Conservation (phyloP, 2,113 vertebrate species). For the Sorex araneus region DNA sequence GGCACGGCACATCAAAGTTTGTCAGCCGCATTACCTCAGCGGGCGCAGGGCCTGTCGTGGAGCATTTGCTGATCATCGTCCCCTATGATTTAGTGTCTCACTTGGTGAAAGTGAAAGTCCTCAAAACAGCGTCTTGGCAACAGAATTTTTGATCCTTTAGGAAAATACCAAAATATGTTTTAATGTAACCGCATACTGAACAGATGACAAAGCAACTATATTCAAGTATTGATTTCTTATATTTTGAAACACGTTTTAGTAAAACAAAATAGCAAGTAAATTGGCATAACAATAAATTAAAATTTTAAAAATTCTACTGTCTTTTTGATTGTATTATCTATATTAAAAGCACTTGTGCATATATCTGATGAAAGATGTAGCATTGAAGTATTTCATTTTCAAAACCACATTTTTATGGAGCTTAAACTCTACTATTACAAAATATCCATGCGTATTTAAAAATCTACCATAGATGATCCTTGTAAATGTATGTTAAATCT, state of each 20-base stretch:
- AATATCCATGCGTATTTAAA: neutral
- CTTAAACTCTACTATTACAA: constrained; percentile 33
- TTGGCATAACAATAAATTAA: constrained; percentile 85
- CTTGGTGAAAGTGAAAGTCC: constrained; percentile 91
- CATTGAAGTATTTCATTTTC: neutral
- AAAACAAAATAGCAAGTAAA: constrained; percentile 87
- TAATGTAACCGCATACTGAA: constrained; percentile 83
- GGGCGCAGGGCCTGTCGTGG: constrained; percentile 92
- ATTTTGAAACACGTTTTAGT: constrained; percentile 80
- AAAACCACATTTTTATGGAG: constrained; percentile 59
- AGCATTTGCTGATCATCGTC: constrained; percentile 93
- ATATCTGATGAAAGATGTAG: neutral
- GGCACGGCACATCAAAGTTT: constrained; percentile 93
- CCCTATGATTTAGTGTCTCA: constrained; percentile 91
- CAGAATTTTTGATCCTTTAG: constrained; percentile 87
- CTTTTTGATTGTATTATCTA: constrained; percentile 53
- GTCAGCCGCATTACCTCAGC: constrained; percentile 94
- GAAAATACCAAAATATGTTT: constrained; percentile 86
- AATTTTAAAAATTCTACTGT: constrained; percentile 49
- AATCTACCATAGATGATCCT: constrained; percentile 59
- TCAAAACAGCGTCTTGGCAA: constrained; percentile 89
- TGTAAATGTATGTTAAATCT: constrained; percentile 78
- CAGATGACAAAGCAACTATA: constrained; percentile 81
- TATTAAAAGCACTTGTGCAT: constrained; percentile 7
- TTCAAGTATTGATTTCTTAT: constrained; percentile 79